Base-by-base conservation (phyloP, 2,888 invertebrate genomes). In the Melinopterus prodromus region DNA sequence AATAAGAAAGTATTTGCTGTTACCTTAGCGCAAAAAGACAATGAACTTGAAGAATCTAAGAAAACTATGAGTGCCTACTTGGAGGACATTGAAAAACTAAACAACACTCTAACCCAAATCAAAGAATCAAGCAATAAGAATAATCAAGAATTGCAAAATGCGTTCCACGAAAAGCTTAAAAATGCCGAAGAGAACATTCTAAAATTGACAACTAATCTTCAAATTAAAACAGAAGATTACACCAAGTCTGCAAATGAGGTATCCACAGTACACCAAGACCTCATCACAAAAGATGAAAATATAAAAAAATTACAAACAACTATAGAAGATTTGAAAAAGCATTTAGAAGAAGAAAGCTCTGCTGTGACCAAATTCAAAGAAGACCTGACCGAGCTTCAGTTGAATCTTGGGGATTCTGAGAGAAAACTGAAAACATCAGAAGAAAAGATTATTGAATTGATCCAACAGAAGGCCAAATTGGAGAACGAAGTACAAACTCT, bases 401-500 rank as follows among this genome's bases (percentile, higher is more conserved):
- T 93, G 78, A 90, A 91, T 84, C 86, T 91, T 53, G 92, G 92
- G 72, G 93, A 93, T 87, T 88, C 92, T 35, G 91, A 90, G 84
- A 90, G 93, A 36, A 92, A 93, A 84, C 87, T 92, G 9, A 88
- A 90, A 76, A 90, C 91, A 83, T 88, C 91, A 9, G 90, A 91
- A 69, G 84, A 85, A 72, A 84, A 93, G 87, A 91, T 91, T 83
- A 88, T 89, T 4, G 92, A 93, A 82, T 85, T 93, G 78, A 89
- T 90, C 81, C 82, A 81, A 89, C 90, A 83, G 81, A 93, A 93
- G 85, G 91, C 90, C 15, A 91, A 92, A 78, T 88, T 92, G 16
- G 93, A 94, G 88, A 86, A 90, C 6, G 92, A 94, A 86, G 91
- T 94, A 9, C 81, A 84, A 79, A 82, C 83, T 4, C 53, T 87